These are phyloP conservation scores for Telmatochromis bifrenatus DNA, from an alignment of 2,113 vertebrate species.

Conservation along the genomic window DNA sequence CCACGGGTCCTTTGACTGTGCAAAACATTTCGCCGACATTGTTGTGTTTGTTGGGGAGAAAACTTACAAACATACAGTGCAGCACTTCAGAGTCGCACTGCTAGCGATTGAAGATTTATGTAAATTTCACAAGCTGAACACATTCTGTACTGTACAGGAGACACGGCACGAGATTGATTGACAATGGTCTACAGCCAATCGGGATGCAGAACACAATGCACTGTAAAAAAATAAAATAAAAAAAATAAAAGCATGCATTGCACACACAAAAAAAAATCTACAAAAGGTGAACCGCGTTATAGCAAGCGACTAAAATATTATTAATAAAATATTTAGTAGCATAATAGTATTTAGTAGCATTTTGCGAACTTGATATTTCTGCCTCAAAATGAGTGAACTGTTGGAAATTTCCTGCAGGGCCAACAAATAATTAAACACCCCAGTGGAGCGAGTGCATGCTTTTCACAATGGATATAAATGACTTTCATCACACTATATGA, in stretches of 20 bases:
- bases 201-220: not conserved
- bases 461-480: not conserved
- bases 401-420: not conserved
- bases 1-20: not conserved
- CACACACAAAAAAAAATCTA: not conserved
- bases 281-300: not conserved
- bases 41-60: no score
- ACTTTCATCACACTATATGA: not conserved
- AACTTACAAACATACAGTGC: no score
- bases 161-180: not conserved
- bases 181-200: not conserved
- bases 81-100: not conserved
- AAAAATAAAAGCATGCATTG: not conserved
- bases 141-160: not conserved
- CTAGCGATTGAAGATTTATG: not conserved
- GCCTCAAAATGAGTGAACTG: not conserved
- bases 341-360: not conserved
- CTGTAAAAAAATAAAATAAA: not conserved
- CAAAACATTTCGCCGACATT: not conserved
- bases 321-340: not conserved
- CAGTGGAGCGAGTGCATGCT: not conserved
- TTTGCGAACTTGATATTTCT: not conserved
- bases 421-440: constrained; percentile 2
- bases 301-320: not conserved
- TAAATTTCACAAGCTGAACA: not conserved